Evolutionary conservation across 1,140 invertebrate species (phyloP).

Genomic region (Anagrus nilaparvatae): DNA sequence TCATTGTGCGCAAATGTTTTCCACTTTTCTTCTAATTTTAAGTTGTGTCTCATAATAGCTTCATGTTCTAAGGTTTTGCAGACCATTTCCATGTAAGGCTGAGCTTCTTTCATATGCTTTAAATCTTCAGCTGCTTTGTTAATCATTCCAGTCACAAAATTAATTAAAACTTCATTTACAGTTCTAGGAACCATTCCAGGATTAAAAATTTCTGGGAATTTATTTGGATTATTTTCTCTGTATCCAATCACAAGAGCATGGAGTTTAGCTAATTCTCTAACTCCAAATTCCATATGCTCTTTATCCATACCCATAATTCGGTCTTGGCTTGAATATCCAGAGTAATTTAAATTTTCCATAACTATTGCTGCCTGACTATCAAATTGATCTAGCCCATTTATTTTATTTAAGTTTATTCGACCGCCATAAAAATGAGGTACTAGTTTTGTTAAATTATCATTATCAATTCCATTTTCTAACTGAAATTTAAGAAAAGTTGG

Average conservation of each 20-base stretch:
- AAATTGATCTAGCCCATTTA: conserved; percentile 36
- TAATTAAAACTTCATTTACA: conserved; percentile 19
- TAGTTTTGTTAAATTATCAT: conserved; percentile 34
- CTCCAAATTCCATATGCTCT: conserved; percentile 39
- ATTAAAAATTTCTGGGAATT: conserved; percentile 34
- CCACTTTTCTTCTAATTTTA: too few species aligned
- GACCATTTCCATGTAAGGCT: conserved; percentile 22
- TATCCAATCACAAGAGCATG: conserved; percentile 47
- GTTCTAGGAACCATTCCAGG: conserved; percentile 19
- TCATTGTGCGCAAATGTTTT: conserved; percentile 48
- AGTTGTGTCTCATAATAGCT: conserved; percentile 3
- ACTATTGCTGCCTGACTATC: conserved; percentile 46
- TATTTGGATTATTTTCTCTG: conserved; percentile 39
- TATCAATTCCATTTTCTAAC: conserved; percentile 34
- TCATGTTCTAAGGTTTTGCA: conserved; percentile 25
- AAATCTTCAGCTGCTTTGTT: conserved; percentile 25
- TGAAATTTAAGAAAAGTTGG: conserved; percentile 41
- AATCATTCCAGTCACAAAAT: conserved; percentile 30
- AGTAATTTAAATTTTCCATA: conserved; percentile 46
- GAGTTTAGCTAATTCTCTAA: conserved; percentile 43
- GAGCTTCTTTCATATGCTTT: conserved; percentile 22
- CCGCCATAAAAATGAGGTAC: conserved; percentile 45
- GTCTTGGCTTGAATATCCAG: conserved; percentile 43
- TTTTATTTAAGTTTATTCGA: conserved; percentile 40
- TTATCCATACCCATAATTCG: conserved; percentile 43